Conservation (phyloP, 2,797 vertebrate species). For the Mastacembelus armatus region DNA sequence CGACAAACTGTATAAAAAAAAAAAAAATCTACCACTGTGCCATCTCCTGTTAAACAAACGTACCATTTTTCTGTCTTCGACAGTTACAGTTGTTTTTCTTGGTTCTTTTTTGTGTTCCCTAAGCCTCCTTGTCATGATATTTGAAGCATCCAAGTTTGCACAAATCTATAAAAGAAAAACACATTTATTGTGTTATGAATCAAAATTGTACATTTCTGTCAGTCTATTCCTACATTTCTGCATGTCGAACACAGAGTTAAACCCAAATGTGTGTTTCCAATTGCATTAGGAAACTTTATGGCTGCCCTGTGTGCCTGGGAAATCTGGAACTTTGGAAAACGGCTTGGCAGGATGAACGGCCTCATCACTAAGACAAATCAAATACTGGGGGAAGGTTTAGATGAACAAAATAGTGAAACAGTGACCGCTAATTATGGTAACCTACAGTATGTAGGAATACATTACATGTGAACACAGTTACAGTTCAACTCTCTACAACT, state of each 20-base stretch:
- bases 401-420: slow-evolving; percentile 18
- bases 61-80: slow-evolving; percentile 89
- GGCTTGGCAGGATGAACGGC: slow-evolving; percentile 51
- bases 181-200: slow-evolving; percentile 3
- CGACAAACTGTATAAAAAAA: not conserved
- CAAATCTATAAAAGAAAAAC: slow-evolving; percentile 88
- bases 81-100: slow-evolving; percentile 83
- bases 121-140: slow-evolving; percentile 88
- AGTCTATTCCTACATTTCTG: not conserved
- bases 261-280: slow-evolving; percentile 28
- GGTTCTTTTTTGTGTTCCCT: slow-evolving; percentile 85
- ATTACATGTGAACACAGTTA: not conserved
- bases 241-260: slow-evolving; percentile 2
- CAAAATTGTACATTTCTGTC: slow-evolving; percentile 20
- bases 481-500: not conserved
- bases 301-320: slow-evolving; percentile 24
- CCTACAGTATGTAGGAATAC: no score
- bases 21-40: not conserved
- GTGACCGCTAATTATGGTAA: not conserved
- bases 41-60: not conserved
- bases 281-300: slow-evolving; percentile 51
- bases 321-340: slow-evolving; percentile 70
- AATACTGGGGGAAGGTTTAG: slow-evolving; percentile 2
- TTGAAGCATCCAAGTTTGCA: slow-evolving; percentile 92
- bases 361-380: slow-evolving; percentile 18